Evolutionary conservation across 2,888 invertebrate genomes (phyloP), one percentile per base, ranked within the genome.

Genomic region (Gortyna flavago): DNA sequence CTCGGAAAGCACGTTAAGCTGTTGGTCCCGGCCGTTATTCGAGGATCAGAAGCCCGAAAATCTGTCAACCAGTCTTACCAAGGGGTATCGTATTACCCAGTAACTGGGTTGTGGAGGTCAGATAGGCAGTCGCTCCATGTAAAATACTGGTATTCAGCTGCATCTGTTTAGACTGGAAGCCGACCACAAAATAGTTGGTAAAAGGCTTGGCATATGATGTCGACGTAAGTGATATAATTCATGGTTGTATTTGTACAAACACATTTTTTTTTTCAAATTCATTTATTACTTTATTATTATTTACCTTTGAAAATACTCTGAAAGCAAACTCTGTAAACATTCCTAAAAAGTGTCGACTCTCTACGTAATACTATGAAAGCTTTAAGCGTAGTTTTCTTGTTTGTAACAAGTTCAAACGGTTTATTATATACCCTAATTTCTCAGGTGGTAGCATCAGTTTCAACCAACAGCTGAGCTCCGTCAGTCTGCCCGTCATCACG

Each of bases 381-480:
- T 25, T 25, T 8, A 21, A 25, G 54, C 54, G n/a, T n/a, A n/a
- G 25, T 54, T 4, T 25, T n/a, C 11, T n/a, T 25, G 25, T 29
- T 71, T 66, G 29, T 44, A 41, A 41, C 6, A 48, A 9, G 11
- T 66, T 25, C 2, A 44, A 21, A 75, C 18, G 21, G 41, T 51
- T 21, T 6, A 1, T 51, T 9, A 32, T 9, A 32, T 35, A 41
- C 9, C 29, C 70, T 38, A 13, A 29, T 29, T 77, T 84, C 16
- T 29, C 64, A 94, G 94, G 87, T 79, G 90, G 87, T n/a, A 84
- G 57, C 68, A 92, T 94, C 64, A 18, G 84, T 4, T 51, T 1
- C 0, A 80, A 18, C 74, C 94, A 95, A 83, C 80, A 74, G 0
- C 35, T 95, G 38, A 93, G 93, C 82, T 91, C 92, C 5, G 94